Evolutionary conservation across 2,113 vertebrate species (phyloP).

Genomic region (Alexandromys fortis): DNA sequence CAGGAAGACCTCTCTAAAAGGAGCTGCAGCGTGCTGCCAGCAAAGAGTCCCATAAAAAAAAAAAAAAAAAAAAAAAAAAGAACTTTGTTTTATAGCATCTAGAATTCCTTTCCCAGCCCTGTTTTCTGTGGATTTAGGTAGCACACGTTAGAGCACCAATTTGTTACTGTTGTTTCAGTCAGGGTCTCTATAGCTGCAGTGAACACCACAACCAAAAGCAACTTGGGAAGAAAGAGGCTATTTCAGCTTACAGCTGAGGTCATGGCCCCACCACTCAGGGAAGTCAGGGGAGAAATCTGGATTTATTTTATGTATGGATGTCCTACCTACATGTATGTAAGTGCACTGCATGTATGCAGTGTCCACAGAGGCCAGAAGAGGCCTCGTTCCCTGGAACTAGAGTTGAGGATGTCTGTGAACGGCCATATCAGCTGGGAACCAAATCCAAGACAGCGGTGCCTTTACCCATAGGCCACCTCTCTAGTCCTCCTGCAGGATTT

Average conservation of each 20-base stretch:
- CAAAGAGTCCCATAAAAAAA: no score
- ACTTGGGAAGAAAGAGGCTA: not conserved
- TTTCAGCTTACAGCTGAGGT: not conserved
- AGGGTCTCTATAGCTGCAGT: not conserved
- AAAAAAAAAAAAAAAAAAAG: no score
- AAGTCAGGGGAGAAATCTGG: not conserved
- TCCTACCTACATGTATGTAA: not conserved
- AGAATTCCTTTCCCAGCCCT: no score
- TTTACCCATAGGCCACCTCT: not conserved
- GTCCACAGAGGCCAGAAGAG: not conserved
- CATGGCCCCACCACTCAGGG: not conserved
- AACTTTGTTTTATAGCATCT: no score
- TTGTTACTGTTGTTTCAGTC: not conserved
- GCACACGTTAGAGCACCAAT: fast-evolving
- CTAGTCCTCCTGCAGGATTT: not conserved
- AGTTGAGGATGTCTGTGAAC: no score
- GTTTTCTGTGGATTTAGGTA: no score
- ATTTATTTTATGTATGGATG: not conserved
- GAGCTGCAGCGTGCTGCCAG: no score
- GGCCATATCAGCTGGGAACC: not conserved
- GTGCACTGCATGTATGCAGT: not conserved
- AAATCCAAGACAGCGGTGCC: not conserved
- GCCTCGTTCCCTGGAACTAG: not conserved
- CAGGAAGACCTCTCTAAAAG: no score
- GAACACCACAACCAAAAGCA: not conserved